phyloP scores from a whole-genome alignment of 2,888 invertebrate species.

The Nemotelus nigrinus region DNA sequence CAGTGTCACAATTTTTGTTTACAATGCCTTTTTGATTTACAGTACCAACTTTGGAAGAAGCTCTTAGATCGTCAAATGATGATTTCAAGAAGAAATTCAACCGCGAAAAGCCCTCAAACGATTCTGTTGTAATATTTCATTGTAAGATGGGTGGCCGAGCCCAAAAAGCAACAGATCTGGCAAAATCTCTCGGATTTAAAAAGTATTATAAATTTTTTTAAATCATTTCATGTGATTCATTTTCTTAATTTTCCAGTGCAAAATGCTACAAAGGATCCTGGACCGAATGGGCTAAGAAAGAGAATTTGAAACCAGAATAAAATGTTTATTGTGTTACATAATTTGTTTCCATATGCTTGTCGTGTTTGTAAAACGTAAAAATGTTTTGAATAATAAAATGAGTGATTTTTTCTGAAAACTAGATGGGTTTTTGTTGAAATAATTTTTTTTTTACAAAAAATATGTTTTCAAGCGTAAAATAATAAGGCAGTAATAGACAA shows the following conservation, averaged over 20 bases:
- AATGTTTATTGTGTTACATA: not conserved
- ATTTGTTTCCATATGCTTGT: not conserved
- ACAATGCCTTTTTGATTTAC: slow-evolving; percentile 17
- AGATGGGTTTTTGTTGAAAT: not conserved
- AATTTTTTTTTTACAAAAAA: not conserved
- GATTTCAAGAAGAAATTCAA: slow-evolving; percentile 63
- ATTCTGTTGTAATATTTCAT: slow-evolving; percentile 73
- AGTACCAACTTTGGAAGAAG: slow-evolving; percentile 59
- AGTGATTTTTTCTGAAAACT: not conserved
- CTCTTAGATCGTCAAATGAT: slow-evolving; percentile 57
- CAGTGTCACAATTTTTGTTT: too few relatives aligned
- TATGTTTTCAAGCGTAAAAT: too few relatives aligned
- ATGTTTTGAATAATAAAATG: not conserved
- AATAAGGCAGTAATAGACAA: too few relatives aligned
- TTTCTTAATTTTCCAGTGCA: slow-evolving; percentile 55
- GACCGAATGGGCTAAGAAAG: slow-evolving; percentile 63
- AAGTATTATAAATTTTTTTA: slow-evolving; percentile 54
- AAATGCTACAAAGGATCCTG: slow-evolving; percentile 63
- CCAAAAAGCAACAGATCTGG: slow-evolving; percentile 70
- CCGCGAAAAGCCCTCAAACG: slow-evolving; percentile 69
- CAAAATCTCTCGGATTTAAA: slow-evolving; percentile 58
- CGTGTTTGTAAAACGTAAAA: slow-evolving; percentile 10
- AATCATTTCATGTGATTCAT: not conserved
- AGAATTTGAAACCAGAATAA: slow-evolving; percentile 48
- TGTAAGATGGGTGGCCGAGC: slow-evolving; percentile 78